Percentiles rank a stretch among this genome's conserved stretches.
phyloP scores from a whole-genome alignment of 2,113 vertebrate species.

The Balaenoptera acutorostrata region DNA sequence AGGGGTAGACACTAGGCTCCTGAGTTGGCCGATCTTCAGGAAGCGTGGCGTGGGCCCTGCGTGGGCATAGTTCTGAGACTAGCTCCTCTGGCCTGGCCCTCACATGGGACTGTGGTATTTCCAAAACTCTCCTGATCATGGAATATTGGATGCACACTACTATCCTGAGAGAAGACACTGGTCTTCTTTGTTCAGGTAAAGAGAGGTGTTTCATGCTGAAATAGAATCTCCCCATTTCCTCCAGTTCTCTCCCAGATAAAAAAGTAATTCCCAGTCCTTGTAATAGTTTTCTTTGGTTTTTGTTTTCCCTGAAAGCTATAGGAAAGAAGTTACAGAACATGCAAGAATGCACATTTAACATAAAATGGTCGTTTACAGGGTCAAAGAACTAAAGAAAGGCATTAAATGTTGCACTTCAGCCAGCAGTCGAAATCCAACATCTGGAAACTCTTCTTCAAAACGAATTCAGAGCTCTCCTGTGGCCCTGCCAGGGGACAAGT shows the following conservation, averaged over 20 bases:
- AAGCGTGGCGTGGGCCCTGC: neutral
- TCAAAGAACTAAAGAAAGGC: slow-evolving; percentile 90
- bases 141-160: neutral
- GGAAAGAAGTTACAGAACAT: neutral
- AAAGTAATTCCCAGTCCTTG: neutral
- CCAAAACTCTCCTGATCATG: neutral
- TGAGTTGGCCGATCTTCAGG: neutral
- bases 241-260: neutral
- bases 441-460: slow-evolving; percentile 80
- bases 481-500: slow-evolving; percentile 80
- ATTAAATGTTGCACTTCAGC: slow-evolving; percentile 69
- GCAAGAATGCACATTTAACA: neutral
- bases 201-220: neutral
- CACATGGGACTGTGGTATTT: neutral
- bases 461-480: slow-evolving; percentile 71
- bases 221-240: neutral
- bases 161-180: neutral
- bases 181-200: neutral
- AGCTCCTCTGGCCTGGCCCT: neutral
- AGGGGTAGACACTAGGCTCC: neutral
- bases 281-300: slow-evolving; percentile 19
- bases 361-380: slow-evolving; percentile 79
- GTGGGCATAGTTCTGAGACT: neutral
- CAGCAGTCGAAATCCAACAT: slow-evolving; percentile 51
- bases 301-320: slow-evolving; percentile 23